Evolutionary conservation across 2,888 invertebrate species (phyloP).

Genomic region (Carterocephalus palaemon): DNA sequence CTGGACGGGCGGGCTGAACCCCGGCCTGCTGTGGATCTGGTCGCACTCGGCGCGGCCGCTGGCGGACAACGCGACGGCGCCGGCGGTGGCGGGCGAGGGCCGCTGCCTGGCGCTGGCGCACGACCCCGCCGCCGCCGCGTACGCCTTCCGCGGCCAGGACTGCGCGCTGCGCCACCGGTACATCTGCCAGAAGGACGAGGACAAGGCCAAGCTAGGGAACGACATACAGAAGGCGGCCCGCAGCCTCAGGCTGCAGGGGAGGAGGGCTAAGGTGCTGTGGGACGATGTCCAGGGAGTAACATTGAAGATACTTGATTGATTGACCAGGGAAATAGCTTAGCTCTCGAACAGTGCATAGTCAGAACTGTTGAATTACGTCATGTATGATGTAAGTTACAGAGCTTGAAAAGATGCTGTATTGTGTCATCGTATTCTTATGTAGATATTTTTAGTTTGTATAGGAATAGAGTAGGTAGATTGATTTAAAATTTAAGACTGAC

Average conservation of each 20-base stretch:
- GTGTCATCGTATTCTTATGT: too few species aligned
- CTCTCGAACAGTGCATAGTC: too few species aligned
- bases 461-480: too few species aligned
- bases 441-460: too few species aligned
- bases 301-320: background rate
- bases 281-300: slow-evolving; percentile 8
- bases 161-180: slow-evolving; percentile 83
- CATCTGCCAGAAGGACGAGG: slow-evolving; percentile 84
- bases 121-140: slow-evolving; percentile 80
- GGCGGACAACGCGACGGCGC: slow-evolving; percentile 55
- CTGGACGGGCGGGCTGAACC: slow-evolving; percentile 92
- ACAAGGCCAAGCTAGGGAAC: slow-evolving; percentile 78
- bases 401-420: too few species aligned
- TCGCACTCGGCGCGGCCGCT: slow-evolving; percentile 89
- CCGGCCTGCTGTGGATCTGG: slow-evolving; percentile 93
- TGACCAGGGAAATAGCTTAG: too few species aligned
- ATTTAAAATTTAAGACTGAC: slow-evolving; percentile 13
- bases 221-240: slow-evolving; percentile 78
- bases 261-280: slow-evolving; percentile 26
- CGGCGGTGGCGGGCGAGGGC: slow-evolving; percentile 78
- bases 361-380: too few species aligned
- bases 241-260: slow-evolving; percentile 13
- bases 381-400: too few species aligned
- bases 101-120: slow-evolving; percentile 85
- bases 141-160: slow-evolving; percentile 85